Base-by-base conservation (phyloP, 2,797 vertebrate genomes). In the Sebastes matsubarae region DNA sequence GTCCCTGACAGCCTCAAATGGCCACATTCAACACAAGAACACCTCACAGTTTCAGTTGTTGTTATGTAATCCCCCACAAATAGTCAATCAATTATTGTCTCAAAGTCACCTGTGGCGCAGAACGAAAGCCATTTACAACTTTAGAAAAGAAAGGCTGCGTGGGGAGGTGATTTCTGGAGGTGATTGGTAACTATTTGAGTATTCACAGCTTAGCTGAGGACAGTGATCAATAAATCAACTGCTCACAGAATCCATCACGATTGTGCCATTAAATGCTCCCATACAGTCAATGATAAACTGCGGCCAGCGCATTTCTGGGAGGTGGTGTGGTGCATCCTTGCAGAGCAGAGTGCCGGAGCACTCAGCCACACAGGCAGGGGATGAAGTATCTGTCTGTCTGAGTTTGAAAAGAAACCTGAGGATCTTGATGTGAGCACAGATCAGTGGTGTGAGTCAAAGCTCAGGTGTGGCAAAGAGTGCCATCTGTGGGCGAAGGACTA, bases 111-210 rank as follows among this genome's bases (percentile, higher is more conserved):
- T 80, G 84, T 87, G 82, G 84, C 61, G 46, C 74, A 58, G 68
- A 68, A 2, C 6, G 1, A 29, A 42, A 86, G 18, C 29, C 74
- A 79, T 86, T 87, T 77, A 80, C 42, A 83, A 88, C 70, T 75
- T 87, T 75, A 24, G 20, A 59, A 66, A 66, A 68, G 75, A 81
- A 70, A 67, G 67, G 32, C 18, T 32, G 24, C 13, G 69, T 7
- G 38, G 16, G 60, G 87, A 80, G 80, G 80, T 81, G 88, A 82
- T 89, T 91, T 88, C 79, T 87, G 61, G 80, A 87, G 74, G 89
- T 92, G 90, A 94, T 78, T 88, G 86, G 82, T 90, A 89, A 92
- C 92, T 93, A 87, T 93, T 89, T 91, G 88, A 91, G 91, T 87
- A 93, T 94, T 94, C 88, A 90, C 90, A 93, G 89, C 91, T 93